These are phyloP conservation scores for Hypocryptadius cinnamomeus DNA, from an alignment of 2,113 vertebrate genomes.

Conservation along the genomic window DNA sequence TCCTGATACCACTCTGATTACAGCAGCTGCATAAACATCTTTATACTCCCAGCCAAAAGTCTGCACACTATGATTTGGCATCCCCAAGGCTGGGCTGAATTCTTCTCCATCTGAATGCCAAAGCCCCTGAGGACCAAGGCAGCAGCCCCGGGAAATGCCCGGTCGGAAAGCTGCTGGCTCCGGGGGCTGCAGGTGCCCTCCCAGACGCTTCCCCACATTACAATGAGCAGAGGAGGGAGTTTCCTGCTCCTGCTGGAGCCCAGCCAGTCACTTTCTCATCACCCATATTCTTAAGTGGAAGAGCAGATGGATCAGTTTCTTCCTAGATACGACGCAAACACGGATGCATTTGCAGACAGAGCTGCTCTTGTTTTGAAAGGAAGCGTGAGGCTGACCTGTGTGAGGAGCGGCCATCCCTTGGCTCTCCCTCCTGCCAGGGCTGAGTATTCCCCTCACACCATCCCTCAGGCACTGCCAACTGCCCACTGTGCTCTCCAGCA, in stretches of 20 bases:
- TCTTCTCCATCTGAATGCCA: neutral
- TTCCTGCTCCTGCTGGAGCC: slow-evolving; percentile 44
- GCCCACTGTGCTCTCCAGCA: rapidly evolving
- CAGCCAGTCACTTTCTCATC: slow-evolving; percentile 39
- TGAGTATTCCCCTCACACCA: neutral
- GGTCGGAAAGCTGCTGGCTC: neutral
- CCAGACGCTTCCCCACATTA: neutral
- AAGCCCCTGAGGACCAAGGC: neutral
- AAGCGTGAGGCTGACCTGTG: neutral
- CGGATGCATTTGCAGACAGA: neutral
- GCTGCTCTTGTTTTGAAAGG: slow-evolving; percentile 30
- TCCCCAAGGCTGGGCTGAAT: neutral
- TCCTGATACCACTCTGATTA: neutral
- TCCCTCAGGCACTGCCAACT: neutral
- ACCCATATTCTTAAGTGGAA: slow-evolving; percentile 34
- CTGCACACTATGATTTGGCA: neutral
- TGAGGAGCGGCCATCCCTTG: neutral
- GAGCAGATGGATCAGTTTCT: slow-evolving; percentile 53
- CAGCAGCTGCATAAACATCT: neutral
- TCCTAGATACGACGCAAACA: slow-evolving; percentile 45
- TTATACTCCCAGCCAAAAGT: neutral
- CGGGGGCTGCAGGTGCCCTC: slow-evolving; percentile 8
- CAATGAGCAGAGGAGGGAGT: neutral
- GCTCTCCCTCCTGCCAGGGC: neutral
- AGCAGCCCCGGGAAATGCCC: neutral